Evolutionary conservation across 2,797 vertebrate genomes (phyloP), one percentile per base, ranked within the genome.

Genomic region (Enteromius radiatus): DNA sequence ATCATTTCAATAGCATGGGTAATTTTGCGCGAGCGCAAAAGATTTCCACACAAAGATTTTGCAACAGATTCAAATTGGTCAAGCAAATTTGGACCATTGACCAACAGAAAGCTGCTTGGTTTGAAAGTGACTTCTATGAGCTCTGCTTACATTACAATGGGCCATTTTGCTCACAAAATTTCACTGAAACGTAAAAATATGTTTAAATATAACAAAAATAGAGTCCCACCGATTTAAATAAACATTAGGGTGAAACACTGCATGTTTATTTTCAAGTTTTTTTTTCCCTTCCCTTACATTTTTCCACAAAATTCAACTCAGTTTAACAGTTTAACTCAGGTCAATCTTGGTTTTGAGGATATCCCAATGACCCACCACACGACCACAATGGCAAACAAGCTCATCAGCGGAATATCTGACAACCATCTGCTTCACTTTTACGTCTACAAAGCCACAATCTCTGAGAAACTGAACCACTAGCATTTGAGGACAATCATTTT

Each of bases 261-360:
- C 23, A 31, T 71, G 26, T 36, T 54, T 5, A n/a, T 56, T 36
- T 56, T 38, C 54, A 52, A n/a, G 12, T 56, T 6, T 38, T 23
- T 6, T 38, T 23, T 28, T 59, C 5, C 8, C 21, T 28, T n/a
- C 31, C 36, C 15, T 9, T 23, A 47, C 0, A 26, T 45, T 71
- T 63, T 54, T 80, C 56, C 64, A 49, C 3, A 68, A 76, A 54
- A 64, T 74, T 83, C 67, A 0, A 28, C n/a, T n/a, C n/a, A n/a
- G n/a, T n/a, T n/a, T n/a, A n/a, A n/a, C n/a, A n/a, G n/a, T 73
- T 74, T 36, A 54, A 33, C 15, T 26, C 61, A n/a, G 71, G 80
- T 80, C 70, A 83, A 28, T 73, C 59, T 82, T 77, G 76, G 82
- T 83, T 85, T 87, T 80, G 49, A 74, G 43, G 23, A n/a, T 45